These are phyloP conservation scores for Loripinus fragilis DNA, from an alignment of 2,888 invertebrate genomes.

Conservation along the genomic window DNA sequence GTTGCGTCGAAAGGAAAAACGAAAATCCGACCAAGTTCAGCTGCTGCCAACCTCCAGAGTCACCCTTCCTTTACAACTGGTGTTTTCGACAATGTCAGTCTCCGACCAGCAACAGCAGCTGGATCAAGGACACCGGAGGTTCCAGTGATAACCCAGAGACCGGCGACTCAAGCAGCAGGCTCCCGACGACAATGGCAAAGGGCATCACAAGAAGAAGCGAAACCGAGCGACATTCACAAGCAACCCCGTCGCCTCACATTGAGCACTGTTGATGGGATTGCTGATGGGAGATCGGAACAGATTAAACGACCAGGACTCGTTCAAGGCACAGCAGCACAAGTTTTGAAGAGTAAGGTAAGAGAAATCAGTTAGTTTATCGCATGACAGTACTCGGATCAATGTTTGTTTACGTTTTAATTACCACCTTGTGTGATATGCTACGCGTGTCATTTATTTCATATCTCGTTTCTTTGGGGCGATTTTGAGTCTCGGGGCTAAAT, in stretches of 20 bases:
- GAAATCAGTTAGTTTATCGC: not conserved
- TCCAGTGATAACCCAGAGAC: constrained; percentile 59
- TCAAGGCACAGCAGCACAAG: constrained; percentile 62
- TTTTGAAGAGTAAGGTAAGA: constrained; percentile 75
- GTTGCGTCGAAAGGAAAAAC: constrained; percentile 57
- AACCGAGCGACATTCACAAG: constrained; percentile 65
- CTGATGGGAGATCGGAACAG: constrained; percentile 59
- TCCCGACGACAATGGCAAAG: constrained; percentile 63
- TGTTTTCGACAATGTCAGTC: constrained; percentile 73
- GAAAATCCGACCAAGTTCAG: constrained; percentile 80
- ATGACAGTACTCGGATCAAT: not conserved
- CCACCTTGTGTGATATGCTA: too few species aligned
- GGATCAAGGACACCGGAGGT: constrained; percentile 54
- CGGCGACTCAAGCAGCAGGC: constrained; percentile 77
- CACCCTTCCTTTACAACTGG: constrained; percentile 78
- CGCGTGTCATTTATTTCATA: too few species aligned
- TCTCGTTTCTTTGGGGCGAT: too few species aligned
- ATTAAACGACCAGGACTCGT: constrained; percentile 67
- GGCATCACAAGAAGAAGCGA: constrained; percentile 59
- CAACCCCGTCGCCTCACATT: constrained; percentile 76
- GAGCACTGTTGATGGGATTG: constrained; percentile 77
- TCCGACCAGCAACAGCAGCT: constrained; percentile 74
- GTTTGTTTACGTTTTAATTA: not conserved
- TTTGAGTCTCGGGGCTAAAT: not conserved
- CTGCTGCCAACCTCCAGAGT: constrained; percentile 80